Percentiles rank a stretch among this genome's conserved stretches.
Conservation (phyloP, 2,113 vertebrate species). For the Mesocricetus auratus region DNA sequence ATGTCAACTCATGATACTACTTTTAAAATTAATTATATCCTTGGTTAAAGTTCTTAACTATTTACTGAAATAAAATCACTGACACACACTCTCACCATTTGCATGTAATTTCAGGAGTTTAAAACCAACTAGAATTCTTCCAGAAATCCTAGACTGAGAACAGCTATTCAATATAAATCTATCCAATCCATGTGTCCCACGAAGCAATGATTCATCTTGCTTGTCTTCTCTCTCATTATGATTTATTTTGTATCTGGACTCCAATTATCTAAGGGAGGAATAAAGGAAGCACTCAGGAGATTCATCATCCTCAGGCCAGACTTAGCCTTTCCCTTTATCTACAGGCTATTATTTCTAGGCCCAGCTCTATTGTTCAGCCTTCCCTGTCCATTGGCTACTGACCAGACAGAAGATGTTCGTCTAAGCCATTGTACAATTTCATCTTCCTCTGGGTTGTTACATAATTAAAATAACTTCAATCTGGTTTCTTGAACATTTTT, state of each 20-base stretch:
- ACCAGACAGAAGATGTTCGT: slow-evolving; percentile 55
- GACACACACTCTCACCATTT: neutral
- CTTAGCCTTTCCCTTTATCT: slow-evolving; percentile 52
- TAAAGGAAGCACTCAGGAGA: slow-evolving; percentile 73
- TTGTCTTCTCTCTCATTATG: slow-evolving; percentile 61
- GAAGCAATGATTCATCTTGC: slow-evolving; percentile 71
- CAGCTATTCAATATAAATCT: slow-evolving; percentile 55
- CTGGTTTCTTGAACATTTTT: slow-evolving; percentile 60
- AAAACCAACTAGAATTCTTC: slow-evolving; percentile 6
- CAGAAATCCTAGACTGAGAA: slow-evolving; percentile 43
- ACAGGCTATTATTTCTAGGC: slow-evolving; percentile 71
- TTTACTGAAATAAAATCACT: slow-evolving; percentile 6
- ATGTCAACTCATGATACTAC: neutral
- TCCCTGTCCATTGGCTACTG: neutral
- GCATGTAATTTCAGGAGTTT: slow-evolving; percentile 1
- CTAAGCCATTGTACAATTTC: slow-evolving; percentile 58
- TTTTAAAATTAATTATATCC: slow-evolving; percentile 5
- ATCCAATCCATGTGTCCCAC: slow-evolving; percentile 58
- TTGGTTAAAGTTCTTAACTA: neutral
- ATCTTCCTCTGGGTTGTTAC: slow-evolving; percentile 59
- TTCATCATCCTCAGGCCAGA: slow-evolving; percentile 66
- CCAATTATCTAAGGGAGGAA: slow-evolving; percentile 72
- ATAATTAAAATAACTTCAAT: slow-evolving; percentile 72
- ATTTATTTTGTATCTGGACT: slow-evolving; percentile 78
- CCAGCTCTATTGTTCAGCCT: slow-evolving; percentile 59